These are phyloP conservation scores for Pteropus rufus DNA, from an alignment of 2,797 vertebrate species.

Conservation along the genomic window DNA sequence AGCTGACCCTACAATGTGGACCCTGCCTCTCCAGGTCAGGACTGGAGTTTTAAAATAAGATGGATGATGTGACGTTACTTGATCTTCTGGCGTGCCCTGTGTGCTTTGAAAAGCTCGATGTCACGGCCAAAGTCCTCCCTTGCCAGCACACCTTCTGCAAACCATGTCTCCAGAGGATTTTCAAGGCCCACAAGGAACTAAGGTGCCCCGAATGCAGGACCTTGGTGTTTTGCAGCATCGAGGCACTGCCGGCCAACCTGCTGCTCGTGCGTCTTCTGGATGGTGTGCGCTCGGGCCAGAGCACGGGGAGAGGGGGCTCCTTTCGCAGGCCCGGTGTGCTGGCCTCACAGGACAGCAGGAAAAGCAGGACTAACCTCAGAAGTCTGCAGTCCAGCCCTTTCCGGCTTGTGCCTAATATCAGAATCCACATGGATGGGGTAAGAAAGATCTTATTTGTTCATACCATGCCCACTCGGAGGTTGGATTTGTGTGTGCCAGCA, in stretches of 20 bases:
- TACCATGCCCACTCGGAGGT: neutral
- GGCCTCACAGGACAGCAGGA: slow-evolving; percentile 78
- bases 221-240: slow-evolving; percentile 86
- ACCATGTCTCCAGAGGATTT: slow-evolving; percentile 89
- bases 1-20: slow-evolving; percentile 58
- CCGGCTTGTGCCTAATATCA: slow-evolving; percentile 80
- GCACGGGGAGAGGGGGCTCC: slow-evolving; percentile 74
- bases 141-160: slow-evolving; percentile 97
- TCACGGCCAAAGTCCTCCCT: slow-evolving; percentile 92
- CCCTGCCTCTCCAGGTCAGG: slow-evolving; percentile 36
- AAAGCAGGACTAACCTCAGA: slow-evolving; percentile 75
- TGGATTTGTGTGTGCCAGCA: neutral
- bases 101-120: slow-evolving; percentile 91
- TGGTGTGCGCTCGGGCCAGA: slow-evolving; percentile 80
- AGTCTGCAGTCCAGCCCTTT: slow-evolving; percentile 80
- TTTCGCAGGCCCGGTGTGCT: slow-evolving; percentile 78
- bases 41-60: slow-evolving; percentile 76
- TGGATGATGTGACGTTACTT: slow-evolving; percentile 89
- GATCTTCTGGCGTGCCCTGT: slow-evolving; percentile 92
- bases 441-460: slow-evolving; percentile 72
- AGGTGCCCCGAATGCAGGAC: slow-evolving; percentile 91
- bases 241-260: slow-evolving; percentile 91
- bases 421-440: slow-evolving; percentile 87
- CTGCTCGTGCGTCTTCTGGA: slow-evolving; percentile 90
- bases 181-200: slow-evolving; percentile 86